phyloP scores from a whole-genome alignment of 64 coral and sea anemone species.

The Acropora yongei region DNA sequence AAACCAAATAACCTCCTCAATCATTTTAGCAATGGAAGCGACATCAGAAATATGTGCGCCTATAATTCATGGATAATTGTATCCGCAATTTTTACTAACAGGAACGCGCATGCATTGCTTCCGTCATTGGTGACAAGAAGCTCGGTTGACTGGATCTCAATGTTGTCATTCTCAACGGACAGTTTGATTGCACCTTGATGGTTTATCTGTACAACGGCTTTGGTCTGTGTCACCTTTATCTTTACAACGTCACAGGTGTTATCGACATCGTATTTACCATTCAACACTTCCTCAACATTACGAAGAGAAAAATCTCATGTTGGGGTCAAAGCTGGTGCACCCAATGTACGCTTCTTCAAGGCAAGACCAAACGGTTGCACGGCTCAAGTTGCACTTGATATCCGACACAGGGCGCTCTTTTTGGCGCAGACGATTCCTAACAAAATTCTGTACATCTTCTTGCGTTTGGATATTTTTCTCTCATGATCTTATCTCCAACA shows the following conservation, averaged over 20 bases:
- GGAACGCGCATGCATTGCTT: conserved; percentile 15
- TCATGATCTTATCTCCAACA: conserved; percentile 12
- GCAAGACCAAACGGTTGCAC: conserved; percentile 21
- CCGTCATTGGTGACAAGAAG: neutral
- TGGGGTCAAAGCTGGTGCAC: conserved; percentile 19
- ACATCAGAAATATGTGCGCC: neutral
- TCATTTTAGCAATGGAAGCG: neutral
- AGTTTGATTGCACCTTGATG: conserved; percentile 3
- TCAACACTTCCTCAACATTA: conserved; percentile 18
- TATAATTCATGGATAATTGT: conserved; percentile 3
- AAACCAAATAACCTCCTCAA: conserved; percentile 3
- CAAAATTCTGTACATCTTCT: conserved; percentile 27
- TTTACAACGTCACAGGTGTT: conserved; percentile 6
- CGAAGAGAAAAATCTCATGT: conserved; percentile 18
- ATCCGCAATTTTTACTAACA: neutral
- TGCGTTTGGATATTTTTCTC: neutral
- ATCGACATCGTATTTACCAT: conserved; percentile 11
- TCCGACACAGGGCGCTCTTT: neutral
- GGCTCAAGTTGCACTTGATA: neutral
- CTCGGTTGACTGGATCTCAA: neutral
- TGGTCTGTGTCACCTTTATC: neutral
- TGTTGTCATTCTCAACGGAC: neutral
- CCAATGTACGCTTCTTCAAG: conserved; percentile 28
- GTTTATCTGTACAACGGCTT: neutral
- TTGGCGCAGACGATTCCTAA: neutral